A percentile compares a stretch with the other conserved stretches of the same genome.
Evolutionary conservation across 2,797 vertebrate species (phyloP).

Genomic region (Phylloscopus collybita): DNA sequence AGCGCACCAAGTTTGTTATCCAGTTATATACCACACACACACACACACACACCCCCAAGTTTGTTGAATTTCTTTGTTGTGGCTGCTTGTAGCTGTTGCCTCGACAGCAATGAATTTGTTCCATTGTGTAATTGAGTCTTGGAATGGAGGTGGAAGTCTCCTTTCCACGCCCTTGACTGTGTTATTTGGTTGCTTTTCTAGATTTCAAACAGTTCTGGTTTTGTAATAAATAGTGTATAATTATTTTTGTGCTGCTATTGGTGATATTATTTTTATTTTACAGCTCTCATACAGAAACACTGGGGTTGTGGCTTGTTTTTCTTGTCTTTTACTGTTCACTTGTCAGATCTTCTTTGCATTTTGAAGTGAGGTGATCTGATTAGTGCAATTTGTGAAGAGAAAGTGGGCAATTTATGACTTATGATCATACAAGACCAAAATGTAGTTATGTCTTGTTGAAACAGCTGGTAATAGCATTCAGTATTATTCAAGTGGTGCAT

Average conservation of each 20-base stretch:
- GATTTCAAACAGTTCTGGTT: background rate
- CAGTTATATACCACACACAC: background rate
- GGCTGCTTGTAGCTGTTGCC: background rate
- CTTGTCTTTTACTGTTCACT: background rate
- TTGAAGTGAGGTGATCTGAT: background rate
- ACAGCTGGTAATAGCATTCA: background rate
- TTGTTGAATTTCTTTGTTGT: background rate
- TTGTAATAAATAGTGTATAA: background rate
- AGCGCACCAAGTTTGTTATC: background rate
- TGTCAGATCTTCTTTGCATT: background rate
- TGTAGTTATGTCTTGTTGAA: background rate
- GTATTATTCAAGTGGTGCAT: background rate
- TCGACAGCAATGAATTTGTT: background rate
- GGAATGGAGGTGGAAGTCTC: background rate
- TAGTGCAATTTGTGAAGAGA: background rate
- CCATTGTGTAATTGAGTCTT: rapidly evolving
- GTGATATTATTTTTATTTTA: background rate
- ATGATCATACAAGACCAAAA: background rate
- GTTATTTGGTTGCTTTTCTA: background rate
- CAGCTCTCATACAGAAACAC: background rate
- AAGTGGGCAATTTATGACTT: background rate
- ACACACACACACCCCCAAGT: background rate
- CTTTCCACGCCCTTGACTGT: rapidly evolving
- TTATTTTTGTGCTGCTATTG: background rate
- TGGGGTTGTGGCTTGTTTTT: background rate